phyloP scores from a whole-genome alignment of 2,888 invertebrate genomes.

The Athripsodes cinereus region DNA sequence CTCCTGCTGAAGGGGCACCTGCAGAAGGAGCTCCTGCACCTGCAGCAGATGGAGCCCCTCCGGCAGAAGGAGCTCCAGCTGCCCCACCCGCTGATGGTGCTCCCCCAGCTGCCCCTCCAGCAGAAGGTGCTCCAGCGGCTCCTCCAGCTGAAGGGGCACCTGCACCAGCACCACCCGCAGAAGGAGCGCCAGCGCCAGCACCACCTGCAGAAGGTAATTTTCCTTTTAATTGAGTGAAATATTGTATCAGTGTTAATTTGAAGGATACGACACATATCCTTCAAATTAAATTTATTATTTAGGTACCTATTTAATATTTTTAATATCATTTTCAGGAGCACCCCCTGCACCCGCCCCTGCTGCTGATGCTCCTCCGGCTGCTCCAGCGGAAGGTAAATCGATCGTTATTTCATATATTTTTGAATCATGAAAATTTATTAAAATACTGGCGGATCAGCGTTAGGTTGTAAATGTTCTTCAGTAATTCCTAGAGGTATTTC shows the following conservation, averaged over 20 bases:
- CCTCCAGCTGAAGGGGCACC: slow-evolving; percentile 30
- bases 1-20: slow-evolving; percentile 28
- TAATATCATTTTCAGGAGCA: slow-evolving; percentile 8
- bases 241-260: too few species aligned
- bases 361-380: slow-evolving; percentile 28
- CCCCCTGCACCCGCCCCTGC: slow-evolving; percentile 30
- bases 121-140: slow-evolving; percentile 27
- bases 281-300: too few species aligned
- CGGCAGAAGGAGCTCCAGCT: slow-evolving; percentile 26
- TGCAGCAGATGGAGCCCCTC: slow-evolving; percentile 24
- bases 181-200: slow-evolving; percentile 21
- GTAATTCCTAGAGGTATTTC: too few species aligned
- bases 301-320: too few species aligned
- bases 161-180: slow-evolving; percentile 31
- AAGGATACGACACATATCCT: too few species aligned
- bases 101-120: slow-evolving; percentile 27
- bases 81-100: slow-evolving; percentile 17
- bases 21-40: slow-evolving; percentile 18
- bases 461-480: too few species aligned
- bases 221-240: too few species aligned
- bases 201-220: slow-evolving; percentile 28
- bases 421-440: too few species aligned
- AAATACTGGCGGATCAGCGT: too few species aligned
- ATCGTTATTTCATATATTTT: too few species aligned
- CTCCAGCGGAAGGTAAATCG: slow-evolving; percentile 29